Percentiles rank a stretch among this genome's conserved stretches.
phyloP scores from a whole-genome alignment of 2,797 vertebrate species.

The Xenopus petersii region DNA sequence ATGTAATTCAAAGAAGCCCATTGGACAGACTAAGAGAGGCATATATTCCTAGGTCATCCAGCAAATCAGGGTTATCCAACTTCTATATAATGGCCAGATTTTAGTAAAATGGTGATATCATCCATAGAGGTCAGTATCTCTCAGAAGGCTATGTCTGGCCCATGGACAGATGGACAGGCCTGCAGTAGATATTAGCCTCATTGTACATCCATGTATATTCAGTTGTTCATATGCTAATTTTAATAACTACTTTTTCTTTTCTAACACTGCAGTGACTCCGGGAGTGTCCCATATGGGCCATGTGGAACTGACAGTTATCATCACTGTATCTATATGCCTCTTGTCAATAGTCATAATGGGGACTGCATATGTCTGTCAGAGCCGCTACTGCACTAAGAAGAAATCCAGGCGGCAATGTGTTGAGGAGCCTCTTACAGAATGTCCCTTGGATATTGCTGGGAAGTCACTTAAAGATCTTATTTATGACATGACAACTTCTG shows the following conservation, averaged over 20 bases:
- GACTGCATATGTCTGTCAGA: constrained; percentile 64
- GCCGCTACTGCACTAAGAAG: constrained; percentile 64
- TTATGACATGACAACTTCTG: constrained; percentile 90
- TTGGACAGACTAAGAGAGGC: too few relatives aligned
- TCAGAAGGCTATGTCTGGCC: too few relatives aligned
- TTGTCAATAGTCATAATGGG: constrained; percentile 71
- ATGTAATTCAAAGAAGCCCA: too few relatives aligned
- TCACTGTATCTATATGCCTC: constrained; percentile 76
- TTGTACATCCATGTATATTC: too few relatives aligned
- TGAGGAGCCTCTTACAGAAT: constrained; percentile 82
- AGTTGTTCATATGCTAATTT: too few relatives aligned
- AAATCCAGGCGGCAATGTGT: constrained; percentile 70
- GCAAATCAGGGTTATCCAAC: too few relatives aligned
- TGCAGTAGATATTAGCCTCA: too few relatives aligned
- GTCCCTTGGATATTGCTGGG: constrained; percentile 72
- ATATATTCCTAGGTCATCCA: too few relatives aligned
- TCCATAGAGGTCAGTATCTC: too few relatives aligned
- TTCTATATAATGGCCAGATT: too few relatives aligned
- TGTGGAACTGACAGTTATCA: constrained; percentile 68
- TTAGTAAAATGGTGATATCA: too few relatives aligned
- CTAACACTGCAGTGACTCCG: constrained; percentile 48
- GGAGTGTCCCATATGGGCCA: constrained; percentile 62
- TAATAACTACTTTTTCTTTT: not conserved
- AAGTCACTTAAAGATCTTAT: constrained; percentile 90
- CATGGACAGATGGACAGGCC: too few relatives aligned